phyloP scores from a whole-genome alignment of 2,888 invertebrate genomes.

The Monopis laevigella region DNA sequence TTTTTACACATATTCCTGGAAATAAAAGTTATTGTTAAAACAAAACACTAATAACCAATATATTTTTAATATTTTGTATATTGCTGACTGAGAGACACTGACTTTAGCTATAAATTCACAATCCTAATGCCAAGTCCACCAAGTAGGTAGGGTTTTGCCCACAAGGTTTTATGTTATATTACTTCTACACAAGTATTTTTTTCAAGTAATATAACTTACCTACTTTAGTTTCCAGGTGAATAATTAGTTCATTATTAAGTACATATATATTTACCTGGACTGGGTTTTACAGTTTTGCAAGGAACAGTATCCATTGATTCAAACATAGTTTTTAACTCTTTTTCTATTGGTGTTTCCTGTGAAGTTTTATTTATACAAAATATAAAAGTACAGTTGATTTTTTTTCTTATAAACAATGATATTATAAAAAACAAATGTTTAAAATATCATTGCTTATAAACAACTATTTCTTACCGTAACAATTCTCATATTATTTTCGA shows the following conservation, averaged over 20 bases:
- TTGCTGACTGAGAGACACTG: too few species aligned
- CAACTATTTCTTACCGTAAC: slow-evolving; percentile 32
- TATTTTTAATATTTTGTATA: neutral
- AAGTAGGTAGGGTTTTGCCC: too few species aligned
- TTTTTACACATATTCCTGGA: slow-evolving; percentile 83
- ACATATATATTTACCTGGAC: slow-evolving; percentile 65
- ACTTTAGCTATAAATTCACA: too few species aligned
- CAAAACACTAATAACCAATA: neutral
- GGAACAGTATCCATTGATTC: slow-evolving; percentile 56
- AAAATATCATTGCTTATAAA: neutral
- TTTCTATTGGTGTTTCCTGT: slow-evolving; percentile 65
- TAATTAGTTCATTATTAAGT: too few species aligned
- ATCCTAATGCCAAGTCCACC: neutral
- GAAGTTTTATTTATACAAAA: too few species aligned
- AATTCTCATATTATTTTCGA: slow-evolving; percentile 66
- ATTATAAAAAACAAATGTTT: neutral
- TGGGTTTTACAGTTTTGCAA: slow-evolving; percentile 72
- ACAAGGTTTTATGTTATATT: too few species aligned
- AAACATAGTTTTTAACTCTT: slow-evolving; percentile 69
- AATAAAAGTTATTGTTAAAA: slow-evolving; percentile 18
- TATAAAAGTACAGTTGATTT: too few species aligned
- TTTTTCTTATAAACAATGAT: neutral
- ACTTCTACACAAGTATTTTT: too few species aligned
- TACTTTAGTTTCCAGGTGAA: too few species aligned
- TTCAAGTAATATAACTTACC: too few species aligned